These are phyloP conservation scores for Ladona fulva DNA, from an alignment of 1,140 invertebrate species.

Conservation along the genomic window DNA sequence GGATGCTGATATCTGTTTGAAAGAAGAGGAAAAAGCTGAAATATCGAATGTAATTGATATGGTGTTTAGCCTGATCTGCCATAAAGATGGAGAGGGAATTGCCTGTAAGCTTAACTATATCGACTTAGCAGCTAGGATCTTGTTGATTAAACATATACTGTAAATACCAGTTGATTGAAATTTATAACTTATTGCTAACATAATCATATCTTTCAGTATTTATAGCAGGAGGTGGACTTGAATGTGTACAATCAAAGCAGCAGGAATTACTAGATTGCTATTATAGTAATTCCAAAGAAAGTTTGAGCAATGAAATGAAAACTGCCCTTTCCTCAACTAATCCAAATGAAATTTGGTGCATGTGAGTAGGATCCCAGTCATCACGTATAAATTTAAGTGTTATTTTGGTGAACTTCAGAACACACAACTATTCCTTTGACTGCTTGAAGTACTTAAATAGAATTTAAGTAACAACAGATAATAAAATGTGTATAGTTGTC, in stretches of 20 bases:
- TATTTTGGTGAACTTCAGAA: too few species aligned
- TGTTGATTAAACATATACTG: not conserved
- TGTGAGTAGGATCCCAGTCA: not conserved
- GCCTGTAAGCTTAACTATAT: constrained; percentile 60
- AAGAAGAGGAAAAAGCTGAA: constrained; percentile 45
- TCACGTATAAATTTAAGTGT: not conserved
- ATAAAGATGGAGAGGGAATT: constrained; percentile 68
- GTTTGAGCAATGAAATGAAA: constrained; percentile 17
- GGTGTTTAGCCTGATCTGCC: constrained; percentile 58
- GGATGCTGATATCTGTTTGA: constrained; percentile 50
- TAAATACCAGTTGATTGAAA: not conserved
- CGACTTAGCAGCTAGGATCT: not conserved
- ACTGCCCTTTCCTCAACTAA: not conserved
- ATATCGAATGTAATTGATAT: constrained; percentile 50
- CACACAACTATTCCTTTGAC: too few species aligned
- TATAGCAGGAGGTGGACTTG: constrained; percentile 62
- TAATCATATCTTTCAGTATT: constrained; percentile 50
- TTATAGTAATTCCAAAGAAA: constrained; percentile 45
- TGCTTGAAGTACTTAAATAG: too few species aligned
- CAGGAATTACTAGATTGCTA: constrained; percentile 50
- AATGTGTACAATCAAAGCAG: constrained; percentile 54
- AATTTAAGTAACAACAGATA: too few species aligned
- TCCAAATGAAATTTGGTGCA: constrained; percentile 18
- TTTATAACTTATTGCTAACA: constrained; percentile 10
- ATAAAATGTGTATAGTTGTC: too few species aligned